Evolutionary conservation across 1,140 invertebrate genomes (phyloP).

Genomic region (Onthophagus taurus): DNA sequence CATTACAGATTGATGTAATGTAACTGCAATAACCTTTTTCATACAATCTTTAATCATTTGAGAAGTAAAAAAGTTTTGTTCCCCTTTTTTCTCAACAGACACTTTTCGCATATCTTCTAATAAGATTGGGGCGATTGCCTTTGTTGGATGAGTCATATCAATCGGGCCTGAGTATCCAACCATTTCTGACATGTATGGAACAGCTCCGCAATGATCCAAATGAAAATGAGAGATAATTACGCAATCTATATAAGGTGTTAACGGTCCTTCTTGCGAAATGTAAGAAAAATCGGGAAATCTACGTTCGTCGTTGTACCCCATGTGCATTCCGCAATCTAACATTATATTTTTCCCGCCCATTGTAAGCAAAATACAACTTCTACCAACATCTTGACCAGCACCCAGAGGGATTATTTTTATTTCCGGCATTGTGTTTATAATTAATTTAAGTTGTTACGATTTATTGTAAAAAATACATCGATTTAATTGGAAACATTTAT

Average conservation of each 20-base stretch:
- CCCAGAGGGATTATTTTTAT: slow-evolving; percentile 86
- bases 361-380: slow-evolving; percentile 92
- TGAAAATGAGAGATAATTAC: slow-evolving; percentile 99
- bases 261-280: slow-evolving; percentile 77
- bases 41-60: slow-evolving; percentile 99
- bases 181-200: slow-evolving; percentile 99
- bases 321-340: slow-evolving; percentile 99
- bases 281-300: slow-evolving; percentile 98
- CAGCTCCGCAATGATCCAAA: slow-evolving; percentile 95
- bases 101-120: slow-evolving; percentile 87
- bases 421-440: slow-evolving; percentile 77
- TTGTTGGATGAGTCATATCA: slow-evolving; percentile 99
- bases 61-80: slow-evolving; percentile 97
- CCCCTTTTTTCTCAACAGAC: slow-evolving; percentile 94
- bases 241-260: slow-evolving; percentile 92
- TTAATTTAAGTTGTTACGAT: too few species aligned
- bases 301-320: slow-evolving; percentile 98
- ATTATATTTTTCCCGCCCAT: slow-evolving; percentile 99
- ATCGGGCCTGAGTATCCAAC: slow-evolving; percentile 96
- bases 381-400: slow-evolving; percentile 94
- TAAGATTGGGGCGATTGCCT: slow-evolving; percentile 97
- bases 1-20: slow-evolving; percentile 94
- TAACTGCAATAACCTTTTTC: slow-evolving; percentile 97
- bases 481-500: too few species aligned
- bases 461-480: too few species aligned